Base-by-base conservation (phyloP, 2,888 invertebrate genomes). In the Deilephila elpenor region DNA sequence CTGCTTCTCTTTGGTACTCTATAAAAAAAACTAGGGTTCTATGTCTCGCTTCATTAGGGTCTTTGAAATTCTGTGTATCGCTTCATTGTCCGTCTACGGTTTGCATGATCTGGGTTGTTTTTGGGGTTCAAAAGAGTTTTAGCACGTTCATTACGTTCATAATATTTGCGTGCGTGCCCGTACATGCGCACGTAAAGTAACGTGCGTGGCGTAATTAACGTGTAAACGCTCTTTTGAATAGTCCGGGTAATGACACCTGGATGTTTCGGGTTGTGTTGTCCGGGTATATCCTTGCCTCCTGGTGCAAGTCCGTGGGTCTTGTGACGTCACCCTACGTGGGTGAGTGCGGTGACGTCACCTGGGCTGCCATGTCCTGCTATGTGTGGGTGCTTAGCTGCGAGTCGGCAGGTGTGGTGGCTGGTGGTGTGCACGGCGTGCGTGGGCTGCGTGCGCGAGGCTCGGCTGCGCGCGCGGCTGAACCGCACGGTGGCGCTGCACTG, bases 391-490 rank as follows among this genome's bases (percentile, higher is more conserved):
- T 34, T 20, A 32, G 20, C 51, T 29, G 72, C 53, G 4, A 25
- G 59, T 73, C 51, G 74, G n/a, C 95, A 98, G 98, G 98, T 98
- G 79, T 96, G 97, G 95, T 97, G 97, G 97, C 95, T 99, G 91
- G 97, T 98, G 76, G 89, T 97, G 76, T 97, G 97, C 88, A 98
- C 98, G 17, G 98, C 98, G 73, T 95, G 97, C 83, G 97, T 99
- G 80, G 99, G 98, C 75, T 96, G 97, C 79, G 93, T 98, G 53
- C 97, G 97, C 44, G 97, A 98, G 81, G 96, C 97, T 70, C 95
- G 95, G 53, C 95, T 96, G 85, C 98, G 99, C 91, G 96, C 97
- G 81, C 95, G 96, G 86, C 92, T 98, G 75, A 98, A 99, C 93
- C 95, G 96, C 84, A 96, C 96, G 80, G 96, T 98, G 37, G 97